Evolutionary conservation across 2,888 invertebrate genomes (phyloP).

Genomic region (Diaprepes abbreviatus): DNA sequence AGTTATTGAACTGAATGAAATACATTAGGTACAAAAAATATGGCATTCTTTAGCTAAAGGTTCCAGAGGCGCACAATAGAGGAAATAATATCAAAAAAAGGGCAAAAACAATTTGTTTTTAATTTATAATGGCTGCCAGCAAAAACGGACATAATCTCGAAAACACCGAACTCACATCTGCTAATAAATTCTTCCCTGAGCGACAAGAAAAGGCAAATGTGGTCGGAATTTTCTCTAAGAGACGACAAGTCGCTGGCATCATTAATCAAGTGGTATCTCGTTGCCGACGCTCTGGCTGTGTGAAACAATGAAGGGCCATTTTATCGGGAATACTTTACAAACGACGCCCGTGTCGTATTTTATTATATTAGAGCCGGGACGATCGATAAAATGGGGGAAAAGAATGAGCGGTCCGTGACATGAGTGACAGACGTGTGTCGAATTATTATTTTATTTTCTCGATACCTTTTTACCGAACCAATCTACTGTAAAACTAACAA

Average conservation of each 20-base stretch:
- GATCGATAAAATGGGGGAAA: conserved; percentile 45
- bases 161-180: conserved; percentile 17
- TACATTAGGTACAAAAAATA: no score
- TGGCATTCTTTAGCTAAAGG: no score
- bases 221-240: conserved; percentile 47
- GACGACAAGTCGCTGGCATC: conserved; percentile 49
- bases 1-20: no score
- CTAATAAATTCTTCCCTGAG: conserved; percentile 41
- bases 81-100: no score
- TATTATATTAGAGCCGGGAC: conserved; percentile 47
- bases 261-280: conserved; percentile 58
- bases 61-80: no score
- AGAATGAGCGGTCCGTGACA: conserved; percentile 45
- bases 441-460: conserved; percentile 31
- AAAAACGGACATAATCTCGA: conserved; percentile 9
- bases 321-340: conserved; percentile 57
- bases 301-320: conserved; percentile 60
- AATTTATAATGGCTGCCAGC: background rate
- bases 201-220: conserved; percentile 52
- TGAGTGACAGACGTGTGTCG: conserved; percentile 48
- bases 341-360: conserved; percentile 51
- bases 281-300: conserved; percentile 52
- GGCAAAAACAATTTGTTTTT: background rate
- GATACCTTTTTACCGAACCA: background rate
- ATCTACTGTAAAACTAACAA: background rate